phyloP scores from a whole-genome alignment of 2,797 vertebrate species.

The Sebastes minor region DNA sequence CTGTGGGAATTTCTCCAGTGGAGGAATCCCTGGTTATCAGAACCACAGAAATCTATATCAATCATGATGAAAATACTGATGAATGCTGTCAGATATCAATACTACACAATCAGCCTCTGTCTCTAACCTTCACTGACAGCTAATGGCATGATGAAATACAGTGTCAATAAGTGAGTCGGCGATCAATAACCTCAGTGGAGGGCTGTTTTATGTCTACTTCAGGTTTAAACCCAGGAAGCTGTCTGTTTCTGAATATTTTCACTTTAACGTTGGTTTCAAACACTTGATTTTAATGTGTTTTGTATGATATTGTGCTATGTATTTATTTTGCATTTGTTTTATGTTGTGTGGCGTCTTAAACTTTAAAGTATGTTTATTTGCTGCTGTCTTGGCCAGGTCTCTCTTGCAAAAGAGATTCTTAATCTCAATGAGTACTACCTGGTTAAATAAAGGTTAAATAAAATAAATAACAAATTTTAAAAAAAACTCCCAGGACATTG shows the following conservation, averaged over 20 bases:
- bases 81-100: background rate
- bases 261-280: no score
- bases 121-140: constrained; percentile 5
- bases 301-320: no score
- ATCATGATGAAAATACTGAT: constrained; percentile 2
- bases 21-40: background rate
- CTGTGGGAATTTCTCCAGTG: background rate
- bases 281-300: no score
- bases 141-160: constrained; percentile 35
- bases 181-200: constrained; percentile 50
- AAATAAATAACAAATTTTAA: no score
- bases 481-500: constrained; percentile 34
- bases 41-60: background rate
- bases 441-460: no score
- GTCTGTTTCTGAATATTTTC: no score
- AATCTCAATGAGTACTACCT: no score
- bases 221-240: background rate
- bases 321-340: no score
- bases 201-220: constrained; percentile 42
- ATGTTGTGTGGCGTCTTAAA: no score
- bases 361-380: no score
- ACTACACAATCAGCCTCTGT: constrained; percentile 6
- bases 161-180: constrained; percentile 32
- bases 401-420: no score
- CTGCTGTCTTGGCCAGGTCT: no score